Conservation (phyloP, 2,797 vertebrate species). For the Danio kyathit region DNA sequence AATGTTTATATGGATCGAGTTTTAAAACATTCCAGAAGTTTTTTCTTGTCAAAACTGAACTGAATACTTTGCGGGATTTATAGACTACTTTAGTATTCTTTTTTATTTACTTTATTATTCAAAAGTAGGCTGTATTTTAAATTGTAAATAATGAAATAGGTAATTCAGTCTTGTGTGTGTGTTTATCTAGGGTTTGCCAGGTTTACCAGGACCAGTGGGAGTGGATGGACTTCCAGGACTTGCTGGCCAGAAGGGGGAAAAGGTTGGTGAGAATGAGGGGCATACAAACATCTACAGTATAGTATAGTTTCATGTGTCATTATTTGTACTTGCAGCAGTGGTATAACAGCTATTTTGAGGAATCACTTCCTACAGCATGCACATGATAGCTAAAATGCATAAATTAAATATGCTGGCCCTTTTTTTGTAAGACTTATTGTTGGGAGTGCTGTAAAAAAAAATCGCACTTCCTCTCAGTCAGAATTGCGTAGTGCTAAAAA, state of each 20-base stretch:
- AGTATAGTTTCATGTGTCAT: neutral
- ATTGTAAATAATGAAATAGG: neutral
- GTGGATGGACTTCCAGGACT: slow-evolving; percentile 83
- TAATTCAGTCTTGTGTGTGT: neutral
- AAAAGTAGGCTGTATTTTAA: neutral
- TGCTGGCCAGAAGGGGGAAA: slow-evolving; percentile 83
- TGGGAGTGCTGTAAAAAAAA: neutral
- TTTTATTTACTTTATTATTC: too few species aligned
- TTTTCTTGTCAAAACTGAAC: too few species aligned
- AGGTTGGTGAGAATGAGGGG: slow-evolving; percentile 71
- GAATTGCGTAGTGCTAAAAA: slow-evolving; percentile 9
- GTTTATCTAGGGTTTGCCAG: slow-evolving; percentile 80
- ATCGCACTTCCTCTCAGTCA: neutral
- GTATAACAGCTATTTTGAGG: slow-evolving; percentile 19
- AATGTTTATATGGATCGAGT: too few species aligned
- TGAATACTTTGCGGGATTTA: too few species aligned
- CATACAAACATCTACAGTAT: neutral
- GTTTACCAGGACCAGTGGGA: slow-evolving; percentile 86
- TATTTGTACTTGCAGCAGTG: slow-evolving; percentile 5
- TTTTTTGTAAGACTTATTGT: slow-evolving; percentile 29
- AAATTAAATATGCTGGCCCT: slow-evolving; percentile 27
- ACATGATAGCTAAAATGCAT: slow-evolving; percentile 24
- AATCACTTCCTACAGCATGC: neutral
- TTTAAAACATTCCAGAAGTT: too few species aligned
- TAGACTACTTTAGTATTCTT: too few species aligned